phyloP scores from a whole-genome alignment of 2,888 invertebrate genomes.

The Ennomos fuscantarius region DNA sequence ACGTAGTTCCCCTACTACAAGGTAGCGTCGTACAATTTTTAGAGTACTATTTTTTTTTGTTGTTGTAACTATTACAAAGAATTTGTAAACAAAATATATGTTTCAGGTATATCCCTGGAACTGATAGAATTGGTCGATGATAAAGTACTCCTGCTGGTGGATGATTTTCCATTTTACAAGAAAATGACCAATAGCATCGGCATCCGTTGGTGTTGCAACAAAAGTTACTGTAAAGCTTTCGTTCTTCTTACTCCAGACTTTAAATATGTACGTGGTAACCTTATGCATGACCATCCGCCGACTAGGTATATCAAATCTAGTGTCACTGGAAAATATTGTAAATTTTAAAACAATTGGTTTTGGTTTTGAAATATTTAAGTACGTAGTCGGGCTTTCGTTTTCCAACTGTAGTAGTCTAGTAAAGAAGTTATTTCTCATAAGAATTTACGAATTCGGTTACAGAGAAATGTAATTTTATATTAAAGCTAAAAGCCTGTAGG shows the following conservation, averaged over 20 bases:
- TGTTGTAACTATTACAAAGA: slow-evolving; percentile 11
- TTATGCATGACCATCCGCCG: slow-evolving; percentile 25
- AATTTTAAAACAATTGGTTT: slow-evolving; percentile 6
- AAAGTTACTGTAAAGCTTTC: slow-evolving; percentile 49
- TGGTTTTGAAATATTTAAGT: neutral
- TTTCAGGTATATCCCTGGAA: slow-evolving; percentile 27
- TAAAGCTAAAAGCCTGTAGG: too few relatives aligned
- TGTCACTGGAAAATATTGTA: slow-evolving; percentile 25
- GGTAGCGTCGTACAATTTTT: too few relatives aligned
- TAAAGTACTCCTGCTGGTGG: slow-evolving; percentile 44
- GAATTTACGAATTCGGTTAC: too few relatives aligned
- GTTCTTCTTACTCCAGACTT: slow-evolving; percentile 41
- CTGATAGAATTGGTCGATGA: slow-evolving; percentile 50
- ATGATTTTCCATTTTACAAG: slow-evolving; percentile 53
- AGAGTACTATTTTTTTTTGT: too few relatives aligned
- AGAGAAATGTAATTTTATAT: too few relatives aligned
- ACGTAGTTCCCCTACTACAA: too few relatives aligned
- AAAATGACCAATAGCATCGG: slow-evolving; percentile 37
- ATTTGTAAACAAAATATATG: slow-evolving; percentile 6
- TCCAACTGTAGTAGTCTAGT: neutral
- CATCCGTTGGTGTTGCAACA: slow-evolving; percentile 53
- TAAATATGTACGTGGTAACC: slow-evolving; percentile 19
- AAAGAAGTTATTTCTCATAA: too few relatives aligned
- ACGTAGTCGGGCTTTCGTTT: neutral
- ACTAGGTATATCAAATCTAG: slow-evolving; percentile 16